These are phyloP conservation scores for Lasioglossum albipes DNA, from an alignment of 1,140 invertebrate genomes.

Conservation along the genomic window DNA sequence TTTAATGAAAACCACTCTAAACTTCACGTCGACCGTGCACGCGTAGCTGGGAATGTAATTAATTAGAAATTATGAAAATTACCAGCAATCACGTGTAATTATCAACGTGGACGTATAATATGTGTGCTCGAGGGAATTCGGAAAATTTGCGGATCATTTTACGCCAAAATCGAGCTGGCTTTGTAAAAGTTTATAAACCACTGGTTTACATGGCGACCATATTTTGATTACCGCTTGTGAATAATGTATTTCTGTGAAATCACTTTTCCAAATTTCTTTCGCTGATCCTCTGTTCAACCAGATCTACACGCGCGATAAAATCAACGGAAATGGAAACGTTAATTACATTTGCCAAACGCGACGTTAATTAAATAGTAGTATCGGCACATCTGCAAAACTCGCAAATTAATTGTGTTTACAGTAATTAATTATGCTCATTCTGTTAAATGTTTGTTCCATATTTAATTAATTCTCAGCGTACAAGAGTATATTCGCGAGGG, in stretches of 20 bases:
- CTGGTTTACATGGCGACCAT: not conserved
- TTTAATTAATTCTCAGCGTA: not conserved
- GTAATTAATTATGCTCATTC: not conserved
- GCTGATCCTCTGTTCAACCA: too few species aligned
- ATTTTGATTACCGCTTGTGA: not conserved
- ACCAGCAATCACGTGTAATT: not conserved
- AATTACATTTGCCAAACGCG: not conserved
- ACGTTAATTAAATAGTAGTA: not conserved
- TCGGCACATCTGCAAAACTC: not conserved
- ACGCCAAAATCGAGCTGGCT: not conserved
- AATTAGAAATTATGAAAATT: constrained; percentile 4
- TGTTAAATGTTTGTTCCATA: not conserved
- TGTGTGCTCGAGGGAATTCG: not conserved
- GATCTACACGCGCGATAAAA: too few species aligned
- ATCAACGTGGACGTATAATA: not conserved
- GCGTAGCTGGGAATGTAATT: not conserved
- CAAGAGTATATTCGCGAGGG: not conserved
- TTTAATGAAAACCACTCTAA: not conserved
- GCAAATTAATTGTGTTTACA: not conserved
- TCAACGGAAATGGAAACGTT: not conserved
- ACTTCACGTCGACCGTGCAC: not conserved
- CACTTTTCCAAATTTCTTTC: too few species aligned
- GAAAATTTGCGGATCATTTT: not conserved
- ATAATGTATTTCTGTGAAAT: not conserved
- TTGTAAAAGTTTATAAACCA: too few species aligned